phyloP scores from a whole-genome alignment of 2,888 invertebrate species.

The Nezara viridula region DNA sequence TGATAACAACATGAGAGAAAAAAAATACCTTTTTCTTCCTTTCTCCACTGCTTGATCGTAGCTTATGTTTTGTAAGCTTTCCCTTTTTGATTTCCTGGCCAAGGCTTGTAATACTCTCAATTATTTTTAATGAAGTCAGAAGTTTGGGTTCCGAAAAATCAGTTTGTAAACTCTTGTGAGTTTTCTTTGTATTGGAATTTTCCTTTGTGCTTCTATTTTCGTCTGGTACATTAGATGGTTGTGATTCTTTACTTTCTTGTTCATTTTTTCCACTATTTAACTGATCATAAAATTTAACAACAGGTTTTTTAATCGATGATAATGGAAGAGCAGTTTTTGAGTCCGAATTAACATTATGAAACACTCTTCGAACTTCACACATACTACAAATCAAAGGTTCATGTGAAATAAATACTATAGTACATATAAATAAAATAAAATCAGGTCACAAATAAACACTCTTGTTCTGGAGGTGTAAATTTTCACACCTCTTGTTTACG shows the following conservation, averaged over 20 bases:
- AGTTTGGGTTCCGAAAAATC: constrained; percentile 51
- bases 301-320: constrained; percentile 36
- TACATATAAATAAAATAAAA: background rate
- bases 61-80: background rate
- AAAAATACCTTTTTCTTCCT: constrained; percentile 3
- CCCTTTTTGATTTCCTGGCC: background rate
- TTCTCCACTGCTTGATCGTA: background rate
- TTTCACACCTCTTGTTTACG: background rate
- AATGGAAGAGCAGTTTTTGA: background rate
- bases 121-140: constrained; percentile 52
- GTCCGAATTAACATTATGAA: constrained; percentile 33
- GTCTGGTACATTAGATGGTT: background rate
- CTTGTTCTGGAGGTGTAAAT: too few species aligned
- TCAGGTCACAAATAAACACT: too few species aligned
- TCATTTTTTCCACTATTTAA: background rate
- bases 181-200: background rate
- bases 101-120: constrained; percentile 51
- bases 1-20: background rate
- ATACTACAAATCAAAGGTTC: background rate
- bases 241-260: background rate
- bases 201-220: background rate
- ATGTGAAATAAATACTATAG: background rate
- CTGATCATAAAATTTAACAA: constrained; percentile 29
- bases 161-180: background rate
- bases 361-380: constrained; percentile 35